These are phyloP conservation scores for Forbesichthys papilliferus DNA, from an alignment of 2,113 vertebrate genomes.

Conservation along the genomic window DNA sequence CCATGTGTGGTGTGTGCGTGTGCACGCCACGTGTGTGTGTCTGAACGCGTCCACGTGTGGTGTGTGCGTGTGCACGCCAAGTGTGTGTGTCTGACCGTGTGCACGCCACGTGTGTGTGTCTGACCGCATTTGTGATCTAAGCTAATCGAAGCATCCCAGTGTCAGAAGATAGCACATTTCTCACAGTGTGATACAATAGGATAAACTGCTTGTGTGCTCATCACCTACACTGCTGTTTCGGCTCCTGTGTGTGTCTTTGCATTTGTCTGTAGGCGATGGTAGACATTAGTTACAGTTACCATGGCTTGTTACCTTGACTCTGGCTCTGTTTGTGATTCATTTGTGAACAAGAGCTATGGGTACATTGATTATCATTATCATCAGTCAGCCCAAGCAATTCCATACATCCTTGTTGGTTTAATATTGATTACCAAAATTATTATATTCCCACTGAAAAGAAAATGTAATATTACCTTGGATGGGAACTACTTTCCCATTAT, in stretches of 20 bases:
- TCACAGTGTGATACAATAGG: slow-evolving; percentile 25
- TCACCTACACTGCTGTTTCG: slow-evolving; percentile 24
- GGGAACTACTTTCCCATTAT: slow-evolving; percentile 29
- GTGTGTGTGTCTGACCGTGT: neutral
- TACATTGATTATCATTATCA: slow-evolving; percentile 74
- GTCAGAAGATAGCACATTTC: slow-evolving; percentile 63
- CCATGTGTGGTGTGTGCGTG: no score
- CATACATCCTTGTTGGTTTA: slow-evolving; percentile 62
- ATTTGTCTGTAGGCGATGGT: neutral
- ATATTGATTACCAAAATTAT: slow-evolving; percentile 66
- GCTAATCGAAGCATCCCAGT: slow-evolving; percentile 17
- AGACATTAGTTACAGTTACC: neutral
- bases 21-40: no score
- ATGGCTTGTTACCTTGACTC: slow-evolving; percentile 43
- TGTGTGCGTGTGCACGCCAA: neutral
- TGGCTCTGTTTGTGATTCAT: slow-evolving; percentile 64
- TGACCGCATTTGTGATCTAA: neutral
- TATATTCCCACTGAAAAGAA: slow-evolving; percentile 51
- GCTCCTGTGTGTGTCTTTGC: slow-evolving; percentile 16
- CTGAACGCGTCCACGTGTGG: neutral
- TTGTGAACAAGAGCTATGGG: slow-evolving; percentile 67
- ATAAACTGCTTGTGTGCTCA: slow-evolving; percentile 26
- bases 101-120: no score
- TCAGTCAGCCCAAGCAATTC: slow-evolving; percentile 70
- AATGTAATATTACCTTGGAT: slow-evolving; percentile 40